Evolutionary conservation across 2,888 invertebrate genomes (phyloP).

Genomic region (Callyntrura guangdongensis): DNA sequence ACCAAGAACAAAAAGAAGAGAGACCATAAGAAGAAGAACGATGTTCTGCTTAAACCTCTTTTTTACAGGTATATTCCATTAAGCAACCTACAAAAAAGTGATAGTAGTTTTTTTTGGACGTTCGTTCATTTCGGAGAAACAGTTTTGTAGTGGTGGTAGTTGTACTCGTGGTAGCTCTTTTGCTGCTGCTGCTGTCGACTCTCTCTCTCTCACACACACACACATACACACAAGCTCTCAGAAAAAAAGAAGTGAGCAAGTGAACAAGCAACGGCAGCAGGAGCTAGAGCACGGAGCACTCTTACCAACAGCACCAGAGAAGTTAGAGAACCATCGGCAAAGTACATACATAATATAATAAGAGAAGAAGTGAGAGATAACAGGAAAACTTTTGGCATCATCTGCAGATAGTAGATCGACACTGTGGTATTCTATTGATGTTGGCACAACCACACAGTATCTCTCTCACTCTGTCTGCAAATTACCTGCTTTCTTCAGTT

Average conservation of each 20-base stretch:
- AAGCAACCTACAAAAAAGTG: constrained; percentile 60
- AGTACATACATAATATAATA: constrained; percentile 43
- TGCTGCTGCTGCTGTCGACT: constrained; percentile 60
- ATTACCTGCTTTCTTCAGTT: constrained; percentile 78
- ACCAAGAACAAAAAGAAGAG: constrained; percentile 26
- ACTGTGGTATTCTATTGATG: constrained; percentile 79
- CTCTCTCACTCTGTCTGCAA: constrained; percentile 68
- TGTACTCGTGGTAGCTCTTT: constrained; percentile 38
- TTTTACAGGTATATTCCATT: constrained; percentile 79
- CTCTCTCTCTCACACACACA: neutral
- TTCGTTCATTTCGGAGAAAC: constrained; percentile 37
- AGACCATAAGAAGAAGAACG: constrained; percentile 70
- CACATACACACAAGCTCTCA: neutral
- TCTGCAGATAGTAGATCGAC: constrained; percentile 78
- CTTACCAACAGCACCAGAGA: constrained; percentile 7
- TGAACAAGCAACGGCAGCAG: constrained; percentile 52
- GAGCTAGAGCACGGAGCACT: neutral
- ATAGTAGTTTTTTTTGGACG: constrained; percentile 51
- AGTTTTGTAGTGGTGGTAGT: constrained; percentile 46
- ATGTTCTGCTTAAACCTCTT: constrained; percentile 71
- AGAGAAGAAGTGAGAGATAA: constrained; percentile 67
- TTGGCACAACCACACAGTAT: constrained; percentile 76
- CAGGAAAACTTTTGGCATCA: constrained; percentile 80
- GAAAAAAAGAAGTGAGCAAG: constrained; percentile 61
- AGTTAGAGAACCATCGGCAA: constrained; percentile 30